Base-by-base conservation (phyloP, 2,888 invertebrate genomes). In the Agrochola circellaris region DNA sequence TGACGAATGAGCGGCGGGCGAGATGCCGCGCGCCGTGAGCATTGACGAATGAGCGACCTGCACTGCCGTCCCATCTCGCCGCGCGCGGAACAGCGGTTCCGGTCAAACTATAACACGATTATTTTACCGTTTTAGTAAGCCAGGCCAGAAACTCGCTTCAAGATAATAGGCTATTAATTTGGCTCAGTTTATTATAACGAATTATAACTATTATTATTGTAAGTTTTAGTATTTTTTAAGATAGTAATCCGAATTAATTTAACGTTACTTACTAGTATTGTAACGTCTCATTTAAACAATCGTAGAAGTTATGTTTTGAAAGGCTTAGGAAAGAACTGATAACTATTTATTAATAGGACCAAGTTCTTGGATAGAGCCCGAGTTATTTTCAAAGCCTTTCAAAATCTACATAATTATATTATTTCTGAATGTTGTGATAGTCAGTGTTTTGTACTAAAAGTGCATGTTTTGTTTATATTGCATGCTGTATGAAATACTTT, bases 401-500 rank as follows among this genome's bases (percentile, higher is more conserved):
- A 73, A 76, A 64, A 71, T 34, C 48, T 38, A 13, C 15, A 66
- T 60, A 42, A 54, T 67, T 62, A 76, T 80, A 61, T 79, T 75
- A 75, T 66, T 74, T 83, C 74, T 87, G 73, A 71, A 87, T 81
- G 77, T 86, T 88, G 88, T 86, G 87, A 87, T 90, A 90, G 87
- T 87, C 85, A 79, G 79, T 79, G 81, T 84, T 85, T 85, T 87
- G 89, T 89, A 89, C 89, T 91, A 78, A 87, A 90, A 89, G 89
- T 92, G 92, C 92, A 92, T 92, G 92, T 73, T 79, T 79, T 89
- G 72, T 89, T 79, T 71, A 83, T 86, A 87, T 90, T 90, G 91
- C 92, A 92, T 92, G 91, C 82, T 86, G 88, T 91, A 86, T 88
- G 72, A 84, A 81, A 83, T 88, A 82, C 83, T 68, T 83, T 70